These are phyloP conservation scores for Sandelia bainsii DNA, from an alignment of 2,797 vertebrate genomes.

Conservation along the genomic window DNA sequence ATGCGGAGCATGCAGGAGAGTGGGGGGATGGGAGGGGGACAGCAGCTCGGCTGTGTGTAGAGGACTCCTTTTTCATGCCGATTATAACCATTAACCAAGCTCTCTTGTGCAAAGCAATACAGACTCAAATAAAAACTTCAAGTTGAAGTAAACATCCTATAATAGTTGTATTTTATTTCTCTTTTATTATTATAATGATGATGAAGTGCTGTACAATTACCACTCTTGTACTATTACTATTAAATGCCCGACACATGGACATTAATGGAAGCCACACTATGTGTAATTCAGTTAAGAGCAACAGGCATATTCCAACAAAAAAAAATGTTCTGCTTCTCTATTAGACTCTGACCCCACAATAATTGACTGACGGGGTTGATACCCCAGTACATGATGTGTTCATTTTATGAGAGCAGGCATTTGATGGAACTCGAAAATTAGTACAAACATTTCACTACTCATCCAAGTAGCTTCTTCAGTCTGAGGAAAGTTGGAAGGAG, in stretches of 20 bases:
- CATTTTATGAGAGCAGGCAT: not conserved
- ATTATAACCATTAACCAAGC: constrained; percentile 78
- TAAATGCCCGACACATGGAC: constrained; percentile 9
- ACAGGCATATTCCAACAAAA: not conserved
- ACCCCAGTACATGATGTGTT: not conserved
- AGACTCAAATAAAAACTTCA: constrained; percentile 15
- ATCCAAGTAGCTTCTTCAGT: no score
- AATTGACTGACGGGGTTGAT: not conserved
- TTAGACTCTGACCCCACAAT: not conserved
- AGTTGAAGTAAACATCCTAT: constrained; percentile 14
- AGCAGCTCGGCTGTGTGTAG: constrained; percentile 65
- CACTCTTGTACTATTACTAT: not conserved
- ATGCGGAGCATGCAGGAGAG: constrained; percentile 88
- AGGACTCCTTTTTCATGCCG: constrained; percentile 74
- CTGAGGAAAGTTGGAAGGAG: no score
- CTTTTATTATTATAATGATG: not conserved
- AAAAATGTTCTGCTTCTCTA: not conserved
- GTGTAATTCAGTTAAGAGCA: constrained; percentile 2
- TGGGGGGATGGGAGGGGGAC: constrained; percentile 84
- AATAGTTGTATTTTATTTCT: not conserved
- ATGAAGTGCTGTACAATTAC: constrained; percentile 4
- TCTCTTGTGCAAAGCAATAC: constrained; percentile 38
- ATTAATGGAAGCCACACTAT: not conserved
- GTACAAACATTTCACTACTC: not conserved
- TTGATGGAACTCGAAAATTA: not conserved